Base-by-base conservation (phyloP, 2,888 invertebrate species). In the Drosophila lutescens region DNA sequence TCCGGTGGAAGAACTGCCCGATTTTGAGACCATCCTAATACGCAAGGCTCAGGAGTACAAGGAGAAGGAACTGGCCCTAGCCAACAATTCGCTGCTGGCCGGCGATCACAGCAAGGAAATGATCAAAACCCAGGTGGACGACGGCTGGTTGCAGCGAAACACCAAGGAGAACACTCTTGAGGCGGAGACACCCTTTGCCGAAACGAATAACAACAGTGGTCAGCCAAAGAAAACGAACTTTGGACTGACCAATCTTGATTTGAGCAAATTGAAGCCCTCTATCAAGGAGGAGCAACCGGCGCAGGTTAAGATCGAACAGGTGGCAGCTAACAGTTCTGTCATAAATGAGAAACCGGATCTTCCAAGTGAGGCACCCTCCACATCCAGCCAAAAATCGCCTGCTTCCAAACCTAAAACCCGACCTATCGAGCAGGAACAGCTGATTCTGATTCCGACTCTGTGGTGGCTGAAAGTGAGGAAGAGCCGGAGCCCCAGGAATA, bases 361-460 rank as follows among this genome's bases (percentile, higher is more conserved):
- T 12, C 43, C 4, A 4, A 44, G n/a, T n/a, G 20, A 44, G 9
- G 44, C 17, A 12, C 23, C 55, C 1, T 7, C 44, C 2, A 10
- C 36, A 26, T 4, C 10, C 34, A 23, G 13, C 7, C 20, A 44
- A 9, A 26, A 26, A 26, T n/a, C 17, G 2, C 9, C 40, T 43
- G 30, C 47, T 7, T 8, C n/a, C n/a, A 53, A 15, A 12, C n/a
- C 12, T 4, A 53, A 53, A 12, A 15, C 26, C 7, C 46, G 10
- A 6, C 26, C 34, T 38, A 44, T 32, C 3, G 26, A 30, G n/a
- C 49, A 51, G 2, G 50, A 53, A 7, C n/a, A 32, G 23, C 92
- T 75, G 95, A 95, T 80, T 94, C 94, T 86, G 95, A 95, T 80
- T 94, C 94, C 86, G 95, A 96, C 80, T 96, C 96, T 90, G 93